These are phyloP conservation scores for Litoditis marina DNA, from an alignment of 2,888 invertebrate genomes.

Conservation along the genomic window DNA sequence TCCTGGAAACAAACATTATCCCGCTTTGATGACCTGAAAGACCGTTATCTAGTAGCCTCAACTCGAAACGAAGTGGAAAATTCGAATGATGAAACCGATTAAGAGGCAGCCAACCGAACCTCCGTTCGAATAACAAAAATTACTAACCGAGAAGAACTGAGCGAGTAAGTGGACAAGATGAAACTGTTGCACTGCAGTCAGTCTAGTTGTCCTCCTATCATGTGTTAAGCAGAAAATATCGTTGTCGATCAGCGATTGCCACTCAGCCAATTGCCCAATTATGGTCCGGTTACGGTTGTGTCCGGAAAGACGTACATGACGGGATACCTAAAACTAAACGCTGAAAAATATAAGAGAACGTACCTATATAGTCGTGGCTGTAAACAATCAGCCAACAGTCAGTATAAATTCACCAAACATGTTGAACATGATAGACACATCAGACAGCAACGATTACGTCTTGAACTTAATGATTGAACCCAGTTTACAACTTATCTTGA, in stretches of 20 bases:
- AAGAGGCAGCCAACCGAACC: too few relatives aligned
- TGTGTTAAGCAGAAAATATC: slow-evolving; percentile 35
- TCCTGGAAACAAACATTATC: slow-evolving; percentile 19
- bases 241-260: slow-evolving; percentile 32
- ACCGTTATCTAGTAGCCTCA: too few relatives aligned
- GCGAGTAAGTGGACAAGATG: slow-evolving; percentile 21
- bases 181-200: slow-evolving; percentile 30
- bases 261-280: slow-evolving; percentile 25
- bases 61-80: too few relatives aligned
- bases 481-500: too few relatives aligned
- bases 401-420: too few relatives aligned
- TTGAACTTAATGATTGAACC: too few relatives aligned
- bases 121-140: neutral
- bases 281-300: neutral
- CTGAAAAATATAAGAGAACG: neutral
- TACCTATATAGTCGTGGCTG: too few relatives aligned
- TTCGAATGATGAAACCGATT: too few relatives aligned
- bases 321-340: slow-evolving; percentile 18
- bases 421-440: too few relatives aligned
- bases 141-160: slow-evolving; percentile 30
- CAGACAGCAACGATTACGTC: too few relatives aligned
- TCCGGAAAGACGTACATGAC: slow-evolving; percentile 16
- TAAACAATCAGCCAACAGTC: too few relatives aligned
- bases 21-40: too few relatives aligned
- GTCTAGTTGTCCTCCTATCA: slow-evolving; percentile 28